Evolutionary conservation across 1,140 invertebrate species (phyloP), one percentile per base, ranked within the genome.

Genomic region (Drosophila sulfurigaster): DNA sequence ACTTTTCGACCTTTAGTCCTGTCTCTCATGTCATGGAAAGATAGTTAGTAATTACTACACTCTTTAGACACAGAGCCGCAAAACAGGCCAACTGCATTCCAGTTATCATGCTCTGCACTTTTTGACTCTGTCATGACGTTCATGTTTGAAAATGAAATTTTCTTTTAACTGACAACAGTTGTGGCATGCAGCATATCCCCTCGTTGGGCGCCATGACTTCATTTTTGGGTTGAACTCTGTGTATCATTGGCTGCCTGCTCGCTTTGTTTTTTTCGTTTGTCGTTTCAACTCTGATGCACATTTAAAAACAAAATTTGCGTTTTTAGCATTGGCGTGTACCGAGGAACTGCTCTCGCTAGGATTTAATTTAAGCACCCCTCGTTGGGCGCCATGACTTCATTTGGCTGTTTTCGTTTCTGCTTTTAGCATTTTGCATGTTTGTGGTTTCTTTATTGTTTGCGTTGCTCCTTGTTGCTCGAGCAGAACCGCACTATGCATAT

Each of bases 371-470:
- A 46, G 72, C 32, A 49, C 62, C 58, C 58, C 63, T 62, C 52
- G 75, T 72, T 76, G 57, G 66, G 72, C 78, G 20, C 75, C 67
- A 52, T 64, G 51, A 51, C 75, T 82, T 68, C 63, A 75, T 79
- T 71, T 16, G 20, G 58, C 41, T 28, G 25, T 30, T 68, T 54
- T 52, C 16, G 38, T 65, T 57, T 43, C 48, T 15, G 69, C 15
- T 63, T 81, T 49, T 43, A 65, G 15, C 46, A 70, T 54, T 70
- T 66, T 66, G 69, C 79, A 82, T 82, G 75, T 69, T 65, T 65
- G 65, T 16, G 38, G 49, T 48, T 71, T 30, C 48, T 63, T 66
- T 75, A 64, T 38, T 76, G 66, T 71, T 80, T 69, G 74, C 49
- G 49, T 70, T 81, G 20, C 32, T 72, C 15, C 35, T 62, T 66